Evolutionary conservation across 2,888 invertebrate genomes (phyloP).

Genomic region (Eupithecia tripunctaria): DNA sequence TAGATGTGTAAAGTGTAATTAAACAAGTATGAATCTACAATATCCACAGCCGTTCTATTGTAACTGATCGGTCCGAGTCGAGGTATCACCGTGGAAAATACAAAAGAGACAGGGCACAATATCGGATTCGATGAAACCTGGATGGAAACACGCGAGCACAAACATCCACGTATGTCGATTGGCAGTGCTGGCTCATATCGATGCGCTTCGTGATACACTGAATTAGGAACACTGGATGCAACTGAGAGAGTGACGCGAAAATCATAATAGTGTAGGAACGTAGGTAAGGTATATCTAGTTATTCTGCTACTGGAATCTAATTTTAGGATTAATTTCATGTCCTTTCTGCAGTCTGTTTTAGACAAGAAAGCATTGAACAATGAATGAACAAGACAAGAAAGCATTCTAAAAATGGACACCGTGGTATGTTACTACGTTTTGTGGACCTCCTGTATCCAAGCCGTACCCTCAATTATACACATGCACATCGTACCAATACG

Average conservation of each 20-base stretch:
- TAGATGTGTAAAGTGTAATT: neutral
- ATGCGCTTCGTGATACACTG: conserved; percentile 11
- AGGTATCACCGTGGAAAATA: conserved; percentile 11
- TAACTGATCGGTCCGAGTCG: neutral
- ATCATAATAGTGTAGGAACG: no score
- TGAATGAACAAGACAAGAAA: no score
- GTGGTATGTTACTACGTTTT: no score
- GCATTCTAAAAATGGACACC: no score
- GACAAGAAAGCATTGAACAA: neutral
- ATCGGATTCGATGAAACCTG: conserved; percentile 23
- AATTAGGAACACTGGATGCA: conserved; percentile 15
- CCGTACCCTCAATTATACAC: no score
- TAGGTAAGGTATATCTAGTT: neutral
- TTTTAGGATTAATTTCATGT: neutral
- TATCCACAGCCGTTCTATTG: neutral
- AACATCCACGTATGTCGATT: conserved; percentile 26
- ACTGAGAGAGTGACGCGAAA: neutral
- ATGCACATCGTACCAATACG: no score
- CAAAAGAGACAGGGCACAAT: conserved; percentile 7
- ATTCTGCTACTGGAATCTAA: neutral
- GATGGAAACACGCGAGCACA: conserved; percentile 24
- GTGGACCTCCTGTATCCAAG: no score
- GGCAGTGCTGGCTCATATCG: conserved; percentile 25
- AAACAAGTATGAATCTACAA: neutral
- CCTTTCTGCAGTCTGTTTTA: neutral